Base-by-base conservation (phyloP, 2,888 invertebrate species). In the Amaurobius ferox region DNA sequence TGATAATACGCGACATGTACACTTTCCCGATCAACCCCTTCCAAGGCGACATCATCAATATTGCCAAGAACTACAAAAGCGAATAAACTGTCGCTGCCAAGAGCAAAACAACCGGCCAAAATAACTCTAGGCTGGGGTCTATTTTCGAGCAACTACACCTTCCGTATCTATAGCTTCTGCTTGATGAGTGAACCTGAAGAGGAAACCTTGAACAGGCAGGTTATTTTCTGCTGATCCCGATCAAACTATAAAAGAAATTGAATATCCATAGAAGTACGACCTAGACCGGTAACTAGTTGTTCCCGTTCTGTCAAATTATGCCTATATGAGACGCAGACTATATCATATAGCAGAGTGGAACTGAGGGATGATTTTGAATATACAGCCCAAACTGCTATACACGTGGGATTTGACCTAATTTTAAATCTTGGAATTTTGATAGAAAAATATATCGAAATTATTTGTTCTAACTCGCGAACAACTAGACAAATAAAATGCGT, bases 141-240 rank as follows among this genome's bases (percentile, higher is more conserved):
- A 81, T 81, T 81, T 81, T 81, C 74, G 74, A 70, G 74, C 74
- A 68, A 81, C 74, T 70, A 76, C 81, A 81, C 81, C 81, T 81
- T 81, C 74, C 81, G 81, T 76, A 62, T 81, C 72, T 72, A 81
- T 61, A 68, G 74, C 81, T 72, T 30, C 64, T 55, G 19, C 64
- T 64, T 29, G 55, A 55, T 3, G 64, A 64, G 30, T 16, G 16
- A 64, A 64, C 64, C 30, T 64, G 64, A 29, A 5, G 55, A 55
- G 55, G 23, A 11, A 64, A 64, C 64, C 64, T 64, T 64, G 64
- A 55, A 55, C 29, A 64, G 29, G 64, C 29, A 64, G 28, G 30
- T 64, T 64, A 30, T 64, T 64, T 64, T 64, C 61, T 30, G 16
- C 64, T 55, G 23, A 55, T 55, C 55, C 23, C 55, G 55, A 55